A percentile compares a stretch with the other conserved stretches of the same genome.
These are phyloP conservation scores for Marisa cornuarietis DNA, from an alignment of 1,140 invertebrate genomes.

Conservation along the genomic window DNA sequence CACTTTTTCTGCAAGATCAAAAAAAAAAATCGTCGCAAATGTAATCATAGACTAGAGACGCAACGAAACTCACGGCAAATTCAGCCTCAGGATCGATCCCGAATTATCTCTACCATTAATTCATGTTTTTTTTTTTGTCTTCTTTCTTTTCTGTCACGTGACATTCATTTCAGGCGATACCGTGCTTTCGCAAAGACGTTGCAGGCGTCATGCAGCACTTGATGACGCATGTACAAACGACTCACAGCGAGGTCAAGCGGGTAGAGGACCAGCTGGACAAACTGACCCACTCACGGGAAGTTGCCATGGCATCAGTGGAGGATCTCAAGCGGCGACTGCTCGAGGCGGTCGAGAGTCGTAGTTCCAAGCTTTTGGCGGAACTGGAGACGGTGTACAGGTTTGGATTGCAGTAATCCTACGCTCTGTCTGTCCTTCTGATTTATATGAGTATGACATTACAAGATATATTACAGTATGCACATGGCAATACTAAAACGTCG, in stretches of 20 bases:
- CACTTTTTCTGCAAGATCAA: too few relatives aligned
- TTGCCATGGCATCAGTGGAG: background rate
- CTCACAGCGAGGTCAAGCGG: slow-evolving; percentile 3
- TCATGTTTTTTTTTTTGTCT: background rate
- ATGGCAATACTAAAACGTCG: too few relatives aligned
- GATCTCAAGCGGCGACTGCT: slow-evolving; percentile 11
- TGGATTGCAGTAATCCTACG: too few relatives aligned
- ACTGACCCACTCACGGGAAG: slow-evolving; percentile 15
- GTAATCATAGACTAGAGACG: too few relatives aligned
- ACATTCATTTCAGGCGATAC: slow-evolving; percentile 7
- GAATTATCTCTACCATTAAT: background rate
- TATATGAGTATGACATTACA: too few relatives aligned
- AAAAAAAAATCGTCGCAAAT: too few relatives aligned
- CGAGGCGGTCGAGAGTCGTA: background rate
- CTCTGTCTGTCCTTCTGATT: too few relatives aligned
- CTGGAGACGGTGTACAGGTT: slow-evolving; percentile 8
- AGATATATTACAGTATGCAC: too few relatives aligned
- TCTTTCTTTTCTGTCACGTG: background rate
- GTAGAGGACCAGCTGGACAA: slow-evolving; percentile 19
- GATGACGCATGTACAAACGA: background rate
- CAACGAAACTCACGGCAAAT: too few relatives aligned
- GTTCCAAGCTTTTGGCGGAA: slow-evolving; percentile 4
- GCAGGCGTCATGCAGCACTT: slow-evolving; percentile 17
- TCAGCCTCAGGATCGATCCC: too few relatives aligned
- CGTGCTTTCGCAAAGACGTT: slow-evolving; percentile 14